Evolutionary conservation across 2,888 invertebrate species (phyloP).

Genomic region (Phlogophora meticulosa): DNA sequence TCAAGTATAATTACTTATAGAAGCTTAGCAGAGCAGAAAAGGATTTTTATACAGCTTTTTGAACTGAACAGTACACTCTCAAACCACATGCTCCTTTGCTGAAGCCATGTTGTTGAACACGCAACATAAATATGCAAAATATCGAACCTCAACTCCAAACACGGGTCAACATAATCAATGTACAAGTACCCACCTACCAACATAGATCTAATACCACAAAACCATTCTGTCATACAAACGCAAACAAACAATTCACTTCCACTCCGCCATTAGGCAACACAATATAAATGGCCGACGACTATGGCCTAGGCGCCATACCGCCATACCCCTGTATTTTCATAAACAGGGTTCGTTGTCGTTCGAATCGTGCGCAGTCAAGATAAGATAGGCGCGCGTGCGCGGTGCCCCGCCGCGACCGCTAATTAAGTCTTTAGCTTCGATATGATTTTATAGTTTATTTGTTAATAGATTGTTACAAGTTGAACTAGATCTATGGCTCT

Average conservation of each 20-base stretch:
- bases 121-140: constrained; percentile 23
- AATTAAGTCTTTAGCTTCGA: constrained; percentile 89
- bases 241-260: constrained; percentile 62
- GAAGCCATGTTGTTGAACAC: background rate
- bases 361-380: constrained; percentile 80
- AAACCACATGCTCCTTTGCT: background rate
- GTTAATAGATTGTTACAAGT: constrained; percentile 77
- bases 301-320: constrained; percentile 55
- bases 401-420: constrained; percentile 86
- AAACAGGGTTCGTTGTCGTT: constrained; percentile 64
- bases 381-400: constrained; percentile 85
- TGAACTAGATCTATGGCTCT: constrained; percentile 52
- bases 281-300: constrained; percentile 52
- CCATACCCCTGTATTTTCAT: constrained; percentile 62
- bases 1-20: background rate
- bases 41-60: background rate
- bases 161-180: constrained; percentile 4
- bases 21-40: background rate
- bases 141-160: constrained; percentile 18
- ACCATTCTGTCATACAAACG: constrained; percentile 56
- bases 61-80: background rate
- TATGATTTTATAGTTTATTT: constrained; percentile 82
- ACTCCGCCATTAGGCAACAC: constrained; percentile 53
- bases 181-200: constrained; percentile 12
- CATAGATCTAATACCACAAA: constrained; percentile 40